phyloP scores from a whole-genome alignment of 1,140 invertebrate genomes.

The Drosophila lacteicornis region DNA sequence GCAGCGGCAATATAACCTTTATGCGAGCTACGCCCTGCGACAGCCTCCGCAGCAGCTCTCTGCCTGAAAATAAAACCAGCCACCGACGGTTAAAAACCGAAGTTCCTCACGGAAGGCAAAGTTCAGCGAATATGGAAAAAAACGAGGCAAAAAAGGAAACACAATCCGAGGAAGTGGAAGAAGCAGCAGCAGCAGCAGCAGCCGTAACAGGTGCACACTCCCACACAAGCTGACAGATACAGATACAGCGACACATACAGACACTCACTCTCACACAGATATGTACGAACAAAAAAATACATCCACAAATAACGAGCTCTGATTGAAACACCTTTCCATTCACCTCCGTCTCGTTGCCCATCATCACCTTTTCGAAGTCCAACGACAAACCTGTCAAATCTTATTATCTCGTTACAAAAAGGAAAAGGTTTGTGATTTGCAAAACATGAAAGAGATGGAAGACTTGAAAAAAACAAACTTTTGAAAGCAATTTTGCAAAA shows the following conservation, averaged over 20 bases:
- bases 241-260: slow-evolving; percentile 1
- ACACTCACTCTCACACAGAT: not conserved
- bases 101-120: slow-evolving; percentile 36
- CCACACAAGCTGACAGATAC: slow-evolving; percentile 32
- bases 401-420: slow-evolving; percentile 7
- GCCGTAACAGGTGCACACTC: slow-evolving; percentile 48
- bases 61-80: slow-evolving; percentile 5
- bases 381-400: slow-evolving; percentile 7
- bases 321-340: slow-evolving; percentile 42
- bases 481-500: not conserved
- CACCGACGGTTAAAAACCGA: slow-evolving; percentile 31
- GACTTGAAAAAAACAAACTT: not conserved
- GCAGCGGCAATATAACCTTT: slow-evolving; percentile 80
- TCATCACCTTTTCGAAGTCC: slow-evolving; percentile 15
- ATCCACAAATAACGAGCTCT: slow-evolving; percentile 28
- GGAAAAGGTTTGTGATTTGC: slow-evolving; percentile 1
- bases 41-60: slow-evolving; percentile 19
- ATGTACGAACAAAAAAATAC: not conserved
- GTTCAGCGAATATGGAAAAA: slow-evolving; percentile 30
- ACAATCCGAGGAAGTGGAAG: slow-evolving; percentile 9
- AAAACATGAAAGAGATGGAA: not conserved
- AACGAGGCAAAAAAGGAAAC: slow-evolving; percentile 3
- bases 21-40: slow-evolving; percentile 71
- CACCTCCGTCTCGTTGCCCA: slow-evolving; percentile 16
- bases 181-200: slow-evolving; percentile 2